Evolutionary conservation across 2,888 invertebrate genomes (phyloP).

Genomic region (Melieria omissa): DNA sequence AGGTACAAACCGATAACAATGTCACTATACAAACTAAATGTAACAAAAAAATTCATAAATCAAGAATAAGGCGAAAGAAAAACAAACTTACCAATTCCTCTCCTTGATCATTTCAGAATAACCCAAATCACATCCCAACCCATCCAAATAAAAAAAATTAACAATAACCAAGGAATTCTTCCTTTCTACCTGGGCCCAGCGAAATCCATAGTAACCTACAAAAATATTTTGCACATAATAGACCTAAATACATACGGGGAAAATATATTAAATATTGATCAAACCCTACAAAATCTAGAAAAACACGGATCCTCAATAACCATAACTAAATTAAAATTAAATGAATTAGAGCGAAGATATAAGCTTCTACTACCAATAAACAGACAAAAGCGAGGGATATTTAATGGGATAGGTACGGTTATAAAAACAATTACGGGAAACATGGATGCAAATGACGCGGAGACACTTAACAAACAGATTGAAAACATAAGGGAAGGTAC

Average conservation of each 20-base stretch:
- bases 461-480: too few relatives aligned
- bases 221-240: not conserved
- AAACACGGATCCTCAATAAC: not conserved
- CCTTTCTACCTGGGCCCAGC: not conserved
- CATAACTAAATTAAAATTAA: too few relatives aligned
- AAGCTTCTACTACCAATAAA: too few relatives aligned
- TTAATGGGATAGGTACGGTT: too few relatives aligned
- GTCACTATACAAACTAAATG: not conserved
- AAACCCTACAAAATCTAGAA: too few relatives aligned
- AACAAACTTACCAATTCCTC: not conserved
- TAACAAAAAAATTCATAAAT: slow-evolving; percentile 11
- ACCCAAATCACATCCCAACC: not conserved
- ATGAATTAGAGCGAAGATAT: too few relatives aligned
- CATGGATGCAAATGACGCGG: too few relatives aligned
- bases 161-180: not conserved
- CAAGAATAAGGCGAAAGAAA: slow-evolving; percentile 2
- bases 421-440: too few relatives aligned
- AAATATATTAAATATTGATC: too few relatives aligned
- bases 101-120: slow-evolving; percentile 2
- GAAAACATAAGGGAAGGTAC: too few relatives aligned
- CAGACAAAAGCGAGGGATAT: too few relatives aligned
- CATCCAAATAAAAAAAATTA: slow-evolving; percentile 1
- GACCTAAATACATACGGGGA: not conserved
- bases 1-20: slow-evolving; percentile 18
- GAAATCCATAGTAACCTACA: not conserved